Conservation (phyloP, 30 jellyfish, hydroid and myxozoan species). For the Pseudorhiza aurosa region DNA sequence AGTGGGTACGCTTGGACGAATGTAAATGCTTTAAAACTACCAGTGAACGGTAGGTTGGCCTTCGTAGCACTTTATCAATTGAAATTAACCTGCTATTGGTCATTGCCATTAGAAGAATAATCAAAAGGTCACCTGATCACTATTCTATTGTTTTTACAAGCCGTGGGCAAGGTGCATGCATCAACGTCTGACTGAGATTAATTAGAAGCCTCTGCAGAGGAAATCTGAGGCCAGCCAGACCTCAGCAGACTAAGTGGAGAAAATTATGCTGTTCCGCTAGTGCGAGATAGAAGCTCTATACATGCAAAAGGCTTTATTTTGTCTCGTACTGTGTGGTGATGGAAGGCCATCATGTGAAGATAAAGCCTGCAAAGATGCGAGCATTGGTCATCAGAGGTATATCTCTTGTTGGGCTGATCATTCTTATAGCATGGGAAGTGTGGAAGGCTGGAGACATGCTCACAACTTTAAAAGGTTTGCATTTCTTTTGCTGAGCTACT, state of each 20-base stretch:
- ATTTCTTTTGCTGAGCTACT: too few species aligned
- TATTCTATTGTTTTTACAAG: slow-evolving; percentile 26
- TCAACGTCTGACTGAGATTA: slow-evolving; percentile 20
- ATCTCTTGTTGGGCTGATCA: slow-evolving; percentile 71
- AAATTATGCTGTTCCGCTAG: neutral
- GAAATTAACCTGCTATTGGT: slow-evolving; percentile 18
- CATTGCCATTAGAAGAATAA: slow-evolving; percentile 1
- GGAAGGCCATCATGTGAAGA: slow-evolving; percentile 30
- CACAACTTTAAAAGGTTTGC: slow-evolving; percentile 58
- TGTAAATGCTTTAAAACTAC: neutral
- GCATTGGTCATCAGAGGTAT: slow-evolving; percentile 63
- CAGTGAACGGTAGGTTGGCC: neutral
- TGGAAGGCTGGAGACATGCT: slow-evolving; percentile 91
- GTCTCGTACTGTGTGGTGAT: slow-evolving; percentile 2
- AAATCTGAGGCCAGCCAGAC: slow-evolving; percentile 20
- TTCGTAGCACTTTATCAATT: neutral
- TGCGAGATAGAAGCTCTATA: neutral
- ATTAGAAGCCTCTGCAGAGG: slow-evolving; percentile 28
- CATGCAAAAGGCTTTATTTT: neutral
- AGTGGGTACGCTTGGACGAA: slow-evolving; percentile 1
- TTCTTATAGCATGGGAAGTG: slow-evolving; percentile 82
- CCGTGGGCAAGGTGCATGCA: slow-evolving; percentile 9
- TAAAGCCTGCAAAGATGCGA: slow-evolving; percentile 46
- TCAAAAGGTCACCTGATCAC: slow-evolving; percentile 5
- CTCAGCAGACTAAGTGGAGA: neutral